Base-by-base conservation (phyloP, 2,113 vertebrate genomes). In the Urocolius indicus region DNA sequence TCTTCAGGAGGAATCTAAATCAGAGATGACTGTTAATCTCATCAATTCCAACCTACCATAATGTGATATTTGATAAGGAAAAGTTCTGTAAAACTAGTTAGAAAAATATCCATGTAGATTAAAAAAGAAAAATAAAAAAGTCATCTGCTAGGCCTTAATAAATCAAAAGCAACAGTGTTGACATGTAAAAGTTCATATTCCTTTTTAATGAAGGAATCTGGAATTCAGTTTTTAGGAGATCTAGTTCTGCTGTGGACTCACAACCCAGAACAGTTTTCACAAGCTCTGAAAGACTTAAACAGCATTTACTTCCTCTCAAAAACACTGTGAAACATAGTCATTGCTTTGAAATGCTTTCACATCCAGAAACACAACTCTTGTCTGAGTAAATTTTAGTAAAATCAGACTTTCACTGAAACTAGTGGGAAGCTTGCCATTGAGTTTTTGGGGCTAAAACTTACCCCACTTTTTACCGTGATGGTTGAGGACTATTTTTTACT, bases 1-100 rank as follows among this genome's bases (percentile, higher is more conserved):
- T 89, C 91, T 74, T 87, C 74, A 68, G 41, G 26, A 75, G 26
- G 10, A 93, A 72, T 6, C 21, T 81, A 93, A 73, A 73, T 83
- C 66, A 68, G 46, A 91, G 22, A 26, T 0, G 0, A 63, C 34
- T 81, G 51, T 43, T 87, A 87, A 71, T 59, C 20, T 82, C 45
- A 75, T 27, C 26, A 82, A 2, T 45, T 87, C 20, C 65, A 78
- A 12, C 54, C 34, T 74, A 55, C 22, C 13, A 63, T 7, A 34
- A 6, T 5, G 15, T 62, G 55, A 24, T 58, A 58, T 16, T 22
- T 73, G 16, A 12, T 49, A 83, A 45, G 36, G 32, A 83, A 74
- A 76, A 26, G 11, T 58, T 92, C 22, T 84, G 30, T 76, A 87
- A 88, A 90, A 67, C 16, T 80, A 26, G 2, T 9, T 85, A 45